phyloP scores from a whole-genome alignment of 2,888 invertebrate species.

The Scaptomyza tumidula region DNA sequence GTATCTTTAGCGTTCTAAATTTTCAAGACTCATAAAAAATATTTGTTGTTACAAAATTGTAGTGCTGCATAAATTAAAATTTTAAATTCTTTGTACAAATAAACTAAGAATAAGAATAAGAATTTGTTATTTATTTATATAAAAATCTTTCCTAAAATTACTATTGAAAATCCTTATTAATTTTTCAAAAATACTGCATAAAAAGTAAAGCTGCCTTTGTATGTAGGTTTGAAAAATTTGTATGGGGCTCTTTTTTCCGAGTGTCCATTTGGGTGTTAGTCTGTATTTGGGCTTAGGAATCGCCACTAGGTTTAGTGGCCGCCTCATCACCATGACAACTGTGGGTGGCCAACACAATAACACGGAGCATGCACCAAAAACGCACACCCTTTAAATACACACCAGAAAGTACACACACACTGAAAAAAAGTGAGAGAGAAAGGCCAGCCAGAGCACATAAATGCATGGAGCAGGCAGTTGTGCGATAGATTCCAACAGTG shows the following conservation, averaged over 20 bases:
- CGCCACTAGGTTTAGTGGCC: conserved; percentile 48
- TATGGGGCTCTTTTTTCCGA: not conserved
- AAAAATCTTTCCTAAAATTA: too few species aligned
- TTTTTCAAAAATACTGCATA: not conserved
- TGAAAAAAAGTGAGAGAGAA: conserved; percentile 1
- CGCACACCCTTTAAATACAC: conserved; percentile 35
- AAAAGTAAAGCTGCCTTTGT: too few species aligned
- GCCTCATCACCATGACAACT: conserved; percentile 64
- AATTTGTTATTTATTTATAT: too few species aligned
- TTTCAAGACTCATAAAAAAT: too few species aligned
- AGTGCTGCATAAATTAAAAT: not conserved
- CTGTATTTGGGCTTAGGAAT: conserved; percentile 26
- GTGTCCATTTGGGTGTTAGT: conserved; percentile 10
- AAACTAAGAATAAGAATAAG: too few species aligned
- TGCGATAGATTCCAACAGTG: conserved; percentile 66
- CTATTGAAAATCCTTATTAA: too few species aligned
- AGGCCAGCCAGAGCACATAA: conserved; percentile 8
- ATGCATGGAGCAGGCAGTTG: conserved; percentile 61
- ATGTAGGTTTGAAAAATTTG: too few species aligned
- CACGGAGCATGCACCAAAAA: conserved; percentile 76
- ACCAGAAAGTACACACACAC: conserved; percentile 5
- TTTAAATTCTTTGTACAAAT: too few species aligned
- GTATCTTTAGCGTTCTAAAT: too few species aligned
- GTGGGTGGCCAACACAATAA: conserved; percentile 75
- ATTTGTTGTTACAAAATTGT: too few species aligned